phyloP scores from a whole-genome alignment of 2,113 vertebrate genomes.

The Pachypanchax playfairii region DNA sequence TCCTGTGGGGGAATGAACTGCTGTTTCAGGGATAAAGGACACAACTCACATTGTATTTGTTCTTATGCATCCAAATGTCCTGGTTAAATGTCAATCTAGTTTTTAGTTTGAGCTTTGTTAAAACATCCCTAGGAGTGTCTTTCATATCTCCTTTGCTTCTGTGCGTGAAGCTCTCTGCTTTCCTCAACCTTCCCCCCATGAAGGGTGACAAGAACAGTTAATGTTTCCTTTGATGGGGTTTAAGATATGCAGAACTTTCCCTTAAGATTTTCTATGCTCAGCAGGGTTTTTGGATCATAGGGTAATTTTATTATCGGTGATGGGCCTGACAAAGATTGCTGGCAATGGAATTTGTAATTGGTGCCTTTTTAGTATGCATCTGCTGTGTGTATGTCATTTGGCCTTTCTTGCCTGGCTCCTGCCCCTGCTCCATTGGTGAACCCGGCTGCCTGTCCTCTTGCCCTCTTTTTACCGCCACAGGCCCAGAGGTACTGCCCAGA shows the following conservation, averaged over 20 bases:
- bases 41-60: conserved; percentile 21
- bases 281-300: conserved; percentile 72
- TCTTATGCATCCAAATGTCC: conserved; percentile 6
- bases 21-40: conserved; percentile 36
- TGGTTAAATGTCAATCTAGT: conserved; percentile 20
- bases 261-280: conserved; percentile 58
- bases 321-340: conserved; percentile 63
- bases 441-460: conserved; percentile 51
- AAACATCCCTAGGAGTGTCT: conserved; percentile 41
- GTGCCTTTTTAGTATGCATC: conserved; percentile 60
- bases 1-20: conserved; percentile 64
- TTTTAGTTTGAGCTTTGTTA: conserved; percentile 24
- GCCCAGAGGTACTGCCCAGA: conserved; percentile 40
- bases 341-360: conserved; percentile 65
- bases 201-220: conserved; percentile 67
- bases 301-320: conserved; percentile 73
- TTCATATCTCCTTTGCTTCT: conserved; percentile 12
- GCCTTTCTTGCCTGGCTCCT: conserved; percentile 39
- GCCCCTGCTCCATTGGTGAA: conserved; percentile 54
- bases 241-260: conserved; percentile 67
- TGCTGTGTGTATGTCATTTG: conserved; percentile 39
- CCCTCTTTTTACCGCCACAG: conserved; percentile 58
- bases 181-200: conserved; percentile 28
- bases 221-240: conserved; percentile 60
- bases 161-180: conserved; percentile 25